phyloP scores from a whole-genome alignment of 2,888 invertebrate genomes.

The Malthinus flaveolus region DNA sequence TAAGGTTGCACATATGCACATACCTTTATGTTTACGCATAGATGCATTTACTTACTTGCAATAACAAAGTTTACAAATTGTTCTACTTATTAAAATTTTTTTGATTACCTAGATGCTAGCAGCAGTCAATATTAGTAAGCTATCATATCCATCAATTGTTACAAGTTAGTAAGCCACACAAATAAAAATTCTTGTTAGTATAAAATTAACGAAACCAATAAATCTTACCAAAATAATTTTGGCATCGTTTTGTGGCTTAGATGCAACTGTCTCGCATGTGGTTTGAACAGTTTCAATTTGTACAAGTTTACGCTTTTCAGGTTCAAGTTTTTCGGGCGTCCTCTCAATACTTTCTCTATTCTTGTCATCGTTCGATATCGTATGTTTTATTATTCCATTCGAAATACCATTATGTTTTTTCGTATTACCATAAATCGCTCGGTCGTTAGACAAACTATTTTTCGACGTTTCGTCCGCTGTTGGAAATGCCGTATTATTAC shows the following conservation, averaged over 20 bases:
- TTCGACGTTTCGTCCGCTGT: slow-evolving; percentile 42
- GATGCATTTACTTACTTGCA: no score
- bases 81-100: no score
- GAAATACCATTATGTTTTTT: background rate
- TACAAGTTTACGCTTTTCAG: slow-evolving; percentile 37
- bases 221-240: slow-evolving; percentile 48
- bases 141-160: background rate
- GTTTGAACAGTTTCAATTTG: slow-evolving; percentile 51
- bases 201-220: background rate
- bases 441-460: slow-evolving; percentile 36
- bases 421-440: background rate
- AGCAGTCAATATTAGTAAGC: no score
- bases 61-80: no score
- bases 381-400: slow-evolving; percentile 17
- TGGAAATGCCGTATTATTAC: slow-evolving; percentile 58
- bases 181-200: background rate
- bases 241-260: slow-evolving; percentile 37
- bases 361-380: slow-evolving; percentile 6
- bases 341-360: background rate
- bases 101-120: no score
- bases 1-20: no score
- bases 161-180: background rate
- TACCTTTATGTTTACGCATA: no score
- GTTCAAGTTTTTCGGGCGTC: slow-evolving; percentile 14
- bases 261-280: slow-evolving; percentile 39